These are phyloP conservation scores for Anarrhichthys ocellatus DNA, from an alignment of 2,113 vertebrate species.

Conservation along the genomic window DNA sequence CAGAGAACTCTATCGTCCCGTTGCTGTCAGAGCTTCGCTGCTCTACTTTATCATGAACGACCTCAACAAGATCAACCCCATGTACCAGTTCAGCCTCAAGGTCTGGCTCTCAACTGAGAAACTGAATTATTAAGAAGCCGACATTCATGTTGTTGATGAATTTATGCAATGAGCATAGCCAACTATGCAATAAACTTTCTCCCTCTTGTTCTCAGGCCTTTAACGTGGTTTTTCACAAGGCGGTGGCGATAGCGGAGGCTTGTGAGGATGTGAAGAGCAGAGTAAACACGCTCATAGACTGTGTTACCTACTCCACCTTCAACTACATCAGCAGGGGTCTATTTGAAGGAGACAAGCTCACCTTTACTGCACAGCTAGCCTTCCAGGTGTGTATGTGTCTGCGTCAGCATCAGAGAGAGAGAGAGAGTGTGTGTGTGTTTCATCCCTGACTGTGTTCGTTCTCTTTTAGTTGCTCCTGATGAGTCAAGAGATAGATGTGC, in stretches of 20 bases:
- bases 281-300: constrained; percentile 81
- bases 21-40: constrained; percentile 84
- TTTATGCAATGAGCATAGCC: not conserved
- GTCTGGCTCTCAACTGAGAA: constrained; percentile 54
- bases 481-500: constrained; percentile 81
- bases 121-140: not conserved
- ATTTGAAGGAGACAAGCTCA: constrained; percentile 85
- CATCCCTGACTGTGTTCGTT: constrained; percentile 29
- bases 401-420: not conserved
- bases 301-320: constrained; percentile 82
- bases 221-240: constrained; percentile 86
- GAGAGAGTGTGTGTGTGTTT: not conserved
- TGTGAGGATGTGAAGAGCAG: constrained; percentile 76
- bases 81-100: constrained; percentile 90
- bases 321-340: constrained; percentile 85
- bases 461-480: constrained; percentile 80
- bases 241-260: constrained; percentile 78
- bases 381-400: constrained; percentile 75
- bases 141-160: not conserved
- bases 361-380: constrained; percentile 82
- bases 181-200: not conserved
- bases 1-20: constrained; percentile 83
- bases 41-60: constrained; percentile 89
- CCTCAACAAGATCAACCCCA: constrained; percentile 88
- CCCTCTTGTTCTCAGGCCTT: constrained; percentile 77